Percentiles rank a stretch among this genome's conserved stretches.
Conservation (phyloP, 2,888 invertebrate species). For the Sthenelais limicola region DNA sequence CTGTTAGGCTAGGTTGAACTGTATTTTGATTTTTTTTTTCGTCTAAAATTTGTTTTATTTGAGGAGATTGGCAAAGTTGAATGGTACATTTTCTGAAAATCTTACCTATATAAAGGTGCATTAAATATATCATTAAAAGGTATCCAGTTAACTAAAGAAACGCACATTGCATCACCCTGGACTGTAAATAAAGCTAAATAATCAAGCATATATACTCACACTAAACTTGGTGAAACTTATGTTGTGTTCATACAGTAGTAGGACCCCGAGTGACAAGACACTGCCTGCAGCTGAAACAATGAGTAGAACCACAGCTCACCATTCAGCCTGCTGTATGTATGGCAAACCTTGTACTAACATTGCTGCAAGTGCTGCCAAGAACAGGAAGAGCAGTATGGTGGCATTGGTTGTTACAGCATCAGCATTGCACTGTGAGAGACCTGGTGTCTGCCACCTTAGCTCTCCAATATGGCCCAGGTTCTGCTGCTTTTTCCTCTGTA, state of each 20-base stretch:
- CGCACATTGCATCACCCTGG: too few species aligned
- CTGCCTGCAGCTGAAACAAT: neutral
- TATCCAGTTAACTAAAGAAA: too few species aligned
- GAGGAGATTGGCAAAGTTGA: too few species aligned
- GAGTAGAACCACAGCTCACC: neutral
- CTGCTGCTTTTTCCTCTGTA: neutral
- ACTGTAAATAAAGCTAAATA: too few species aligned
- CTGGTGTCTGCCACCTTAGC: neutral
- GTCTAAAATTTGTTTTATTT: too few species aligned
- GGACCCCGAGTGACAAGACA: neutral
- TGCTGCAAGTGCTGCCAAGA: neutral
- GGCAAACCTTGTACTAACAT: neutral
- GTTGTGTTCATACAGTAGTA: slow-evolving; percentile 12
- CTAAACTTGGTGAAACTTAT: slow-evolving; percentile 15
- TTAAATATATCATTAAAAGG: too few species aligned
- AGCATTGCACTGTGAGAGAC: neutral
- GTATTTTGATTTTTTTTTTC: too few species aligned
- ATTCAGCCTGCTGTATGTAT: neutral
- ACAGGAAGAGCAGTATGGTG: neutral
- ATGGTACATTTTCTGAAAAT: too few species aligned
- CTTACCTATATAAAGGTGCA: too few species aligned
- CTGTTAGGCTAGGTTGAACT: too few species aligned
- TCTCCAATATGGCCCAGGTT: neutral
- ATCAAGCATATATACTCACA: neutral
- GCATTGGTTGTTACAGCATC: neutral